phyloP scores from a whole-genome alignment of 2,888 invertebrate species.

The Ennomos erosarius region DNA sequence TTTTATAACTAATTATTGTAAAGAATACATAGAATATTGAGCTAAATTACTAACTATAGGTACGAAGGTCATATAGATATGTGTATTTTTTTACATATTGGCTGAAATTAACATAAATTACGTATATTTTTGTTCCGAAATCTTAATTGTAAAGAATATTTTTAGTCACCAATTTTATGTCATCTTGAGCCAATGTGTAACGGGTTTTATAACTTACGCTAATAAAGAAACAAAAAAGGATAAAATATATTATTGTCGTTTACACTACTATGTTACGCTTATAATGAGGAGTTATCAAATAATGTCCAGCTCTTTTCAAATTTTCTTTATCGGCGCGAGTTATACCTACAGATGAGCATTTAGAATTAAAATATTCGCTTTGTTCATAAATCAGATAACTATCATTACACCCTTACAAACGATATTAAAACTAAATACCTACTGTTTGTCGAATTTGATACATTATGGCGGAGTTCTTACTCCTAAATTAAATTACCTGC shows the following conservation, averaged over 20 bases:
- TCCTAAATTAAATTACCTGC: constrained; percentile 67
- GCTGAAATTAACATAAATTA: constrained; percentile 6
- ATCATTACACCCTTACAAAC: constrained; percentile 38
- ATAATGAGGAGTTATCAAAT: no score
- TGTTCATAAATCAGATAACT: constrained; percentile 43
- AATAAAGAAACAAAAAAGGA: no score
- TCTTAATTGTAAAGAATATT: not conserved
- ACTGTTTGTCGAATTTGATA: constrained; percentile 63
- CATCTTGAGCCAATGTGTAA: constrained; percentile 10
- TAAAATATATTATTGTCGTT: no score
- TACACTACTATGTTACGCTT: no score
- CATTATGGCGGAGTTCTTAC: constrained; percentile 81
- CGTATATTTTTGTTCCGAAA: constrained; percentile 13
- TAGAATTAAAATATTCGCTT: constrained; percentile 56
- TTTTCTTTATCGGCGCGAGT: no score
- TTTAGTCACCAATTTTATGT: not conserved
- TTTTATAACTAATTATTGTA: constrained; percentile 33
- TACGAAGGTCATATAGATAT: constrained; percentile 27
- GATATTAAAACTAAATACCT: constrained; percentile 53
- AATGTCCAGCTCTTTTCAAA: no score
- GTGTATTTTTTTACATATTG: constrained; percentile 13
- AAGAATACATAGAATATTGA: constrained; percentile 48
- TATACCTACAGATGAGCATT: constrained; percentile 65
- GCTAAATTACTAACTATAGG: constrained; percentile 36
- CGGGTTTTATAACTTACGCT: no score